A percentile compares a stretch with the other conserved stretches of the same genome.
Conservation (phyloP, 1,140 invertebrate genomes). For the Apis laboriosa region DNA sequence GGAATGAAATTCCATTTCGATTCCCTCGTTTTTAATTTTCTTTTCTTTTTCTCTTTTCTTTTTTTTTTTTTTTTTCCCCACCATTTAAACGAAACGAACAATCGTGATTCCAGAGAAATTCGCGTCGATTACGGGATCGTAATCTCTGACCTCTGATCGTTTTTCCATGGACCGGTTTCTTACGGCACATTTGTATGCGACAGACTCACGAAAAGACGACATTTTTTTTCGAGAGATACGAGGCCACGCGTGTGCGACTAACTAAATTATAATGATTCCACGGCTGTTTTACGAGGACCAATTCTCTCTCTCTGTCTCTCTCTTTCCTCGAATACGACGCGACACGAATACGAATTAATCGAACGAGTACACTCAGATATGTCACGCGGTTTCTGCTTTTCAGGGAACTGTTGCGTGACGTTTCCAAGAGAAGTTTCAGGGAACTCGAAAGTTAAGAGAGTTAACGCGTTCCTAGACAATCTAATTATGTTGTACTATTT, state of each 20-base stretch:
- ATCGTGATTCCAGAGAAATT: background rate
- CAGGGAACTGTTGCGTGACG: background rate
- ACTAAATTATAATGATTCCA: conserved; percentile 65
- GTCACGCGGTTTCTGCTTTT: conserved; percentile 1
- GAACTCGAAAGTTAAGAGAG: background rate
- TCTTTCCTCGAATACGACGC: conserved; percentile 28
- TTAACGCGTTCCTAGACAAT: background rate
- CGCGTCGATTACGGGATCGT: conserved; percentile 1
- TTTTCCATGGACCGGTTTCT: background rate
- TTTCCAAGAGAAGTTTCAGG: background rate
- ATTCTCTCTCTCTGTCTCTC: conserved; percentile 32
- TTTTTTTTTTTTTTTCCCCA: no score
- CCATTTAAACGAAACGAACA: background rate
- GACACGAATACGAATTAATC: conserved; percentile 54
- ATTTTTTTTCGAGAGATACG: background rate
- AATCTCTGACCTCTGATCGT: background rate
- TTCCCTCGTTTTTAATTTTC: background rate
- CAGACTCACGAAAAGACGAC: conserved; percentile 34
- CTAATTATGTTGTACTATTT: background rate
- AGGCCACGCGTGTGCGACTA: conserved; percentile 27
- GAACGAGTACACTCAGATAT: background rate
- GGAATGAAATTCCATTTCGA: no score
- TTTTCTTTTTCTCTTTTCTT: background rate
- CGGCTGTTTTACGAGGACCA: conserved; percentile 44
- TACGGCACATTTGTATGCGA: conserved; percentile 51